These are phyloP conservation scores for Pangasius macronema DNA, from an alignment of 2,797 vertebrate species.

Conservation along the genomic window DNA sequence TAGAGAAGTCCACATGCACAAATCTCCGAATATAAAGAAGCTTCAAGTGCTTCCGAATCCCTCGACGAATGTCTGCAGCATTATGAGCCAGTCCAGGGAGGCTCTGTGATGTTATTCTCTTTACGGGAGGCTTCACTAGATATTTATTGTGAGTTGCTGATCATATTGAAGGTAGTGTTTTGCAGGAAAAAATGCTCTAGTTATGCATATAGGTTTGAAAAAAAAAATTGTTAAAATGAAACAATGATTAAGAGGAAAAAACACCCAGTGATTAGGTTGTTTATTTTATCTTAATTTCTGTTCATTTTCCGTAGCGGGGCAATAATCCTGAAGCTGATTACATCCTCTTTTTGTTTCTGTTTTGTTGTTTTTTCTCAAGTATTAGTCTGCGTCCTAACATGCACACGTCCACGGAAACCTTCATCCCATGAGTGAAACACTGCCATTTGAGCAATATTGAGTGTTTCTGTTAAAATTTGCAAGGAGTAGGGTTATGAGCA, in stretches of 20 bases:
- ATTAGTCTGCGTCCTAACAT: neutral
- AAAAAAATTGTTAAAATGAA: neutral
- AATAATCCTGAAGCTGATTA: neutral
- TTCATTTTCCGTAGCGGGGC: neutral
- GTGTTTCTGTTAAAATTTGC: neutral
- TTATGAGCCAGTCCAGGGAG: neutral
- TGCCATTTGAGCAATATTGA: neutral
- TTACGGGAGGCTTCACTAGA: neutral
- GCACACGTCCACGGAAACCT: neutral
- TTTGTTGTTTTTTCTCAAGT: neutral
- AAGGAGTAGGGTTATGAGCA: neutral
- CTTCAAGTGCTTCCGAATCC: neutral
- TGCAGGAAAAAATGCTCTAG: neutral
- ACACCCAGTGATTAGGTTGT: neutral
- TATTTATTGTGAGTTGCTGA: neutral
- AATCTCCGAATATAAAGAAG: neutral
- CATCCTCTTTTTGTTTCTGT: neutral
- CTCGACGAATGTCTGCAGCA: neutral
- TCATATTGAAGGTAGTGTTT: neutral
- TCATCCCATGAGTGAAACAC: neutral
- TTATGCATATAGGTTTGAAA: neutral
- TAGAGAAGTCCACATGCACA: neutral
- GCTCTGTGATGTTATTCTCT: neutral
- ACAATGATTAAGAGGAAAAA: neutral
- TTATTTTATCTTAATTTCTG: neutral